Base-by-base conservation (phyloP, 1,140 invertebrate species). In the Dysdera silvatica region DNA sequence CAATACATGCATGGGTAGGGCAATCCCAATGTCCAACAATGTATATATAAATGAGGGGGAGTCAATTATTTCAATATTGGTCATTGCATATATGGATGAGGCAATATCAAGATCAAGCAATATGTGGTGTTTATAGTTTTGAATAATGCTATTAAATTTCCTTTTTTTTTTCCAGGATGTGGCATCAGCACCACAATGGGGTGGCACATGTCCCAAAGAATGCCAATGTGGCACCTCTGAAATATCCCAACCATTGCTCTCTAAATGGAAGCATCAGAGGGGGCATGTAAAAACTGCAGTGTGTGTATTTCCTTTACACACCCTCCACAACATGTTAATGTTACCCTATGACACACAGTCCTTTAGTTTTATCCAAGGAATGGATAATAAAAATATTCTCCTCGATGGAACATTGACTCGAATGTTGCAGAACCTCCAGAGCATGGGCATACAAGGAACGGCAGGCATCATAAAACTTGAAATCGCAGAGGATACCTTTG, bases 381-480 rank as follows among this genome's bases (percentile, higher is more conserved):
- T 43, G 18, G 52, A 59, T 26, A 52, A 51, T 6, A 31, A 18
- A 23, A 40, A 33, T 29, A 40, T 23, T 37, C 26, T 65, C 12
- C 54, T 32, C 8, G 31, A 48, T 5, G 24, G 40, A 6, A 45
- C 33, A 3, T 33, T 65, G 2, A 49, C 51, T n/a, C n/a, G 26
- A 16, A 28, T 20, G 47, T 65, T 1, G 10, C 43, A 24, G 29
- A 60, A 33, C 3, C 2, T 65, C 16, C 37, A 55, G 56, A 57
- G 49, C 31, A 60, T 65, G 23, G 63, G 60, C 26, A 23, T 65
- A 16, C 63, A 65, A 55, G 63, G 63, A 37, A 47, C 56, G 12
- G 37, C 52, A 24, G 18, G 29, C 10, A 49, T 18, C 24, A 35
- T 26, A 47, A 65, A 43, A 32, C 31, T 43, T n/a, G 31, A 47